phyloP scores from a whole-genome alignment of 1,140 invertebrate genomes.

The Ostrea denselamellosa region DNA sequence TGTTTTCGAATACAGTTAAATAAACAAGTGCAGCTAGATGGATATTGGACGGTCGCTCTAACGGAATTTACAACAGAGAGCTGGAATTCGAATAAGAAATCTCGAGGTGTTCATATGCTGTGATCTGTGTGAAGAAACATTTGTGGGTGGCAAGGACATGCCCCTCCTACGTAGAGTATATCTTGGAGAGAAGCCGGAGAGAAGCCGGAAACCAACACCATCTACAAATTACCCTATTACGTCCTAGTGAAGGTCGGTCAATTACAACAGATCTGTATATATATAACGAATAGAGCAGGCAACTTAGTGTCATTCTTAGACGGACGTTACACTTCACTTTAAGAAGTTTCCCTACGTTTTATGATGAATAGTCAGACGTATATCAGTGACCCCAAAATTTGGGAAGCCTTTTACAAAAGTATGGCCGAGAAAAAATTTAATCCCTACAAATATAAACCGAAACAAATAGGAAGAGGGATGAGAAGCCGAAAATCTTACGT shows the following conservation, averaged over 20 bases:
- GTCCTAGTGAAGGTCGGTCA: background rate
- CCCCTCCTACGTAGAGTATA: no score
- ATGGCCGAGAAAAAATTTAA: background rate
- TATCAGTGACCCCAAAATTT: conserved; percentile 39
- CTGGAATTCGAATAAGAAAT: no score
- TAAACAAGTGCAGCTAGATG: no score
- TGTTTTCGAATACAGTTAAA: no score
- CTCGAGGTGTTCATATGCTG: no score
- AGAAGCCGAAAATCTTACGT: conserved; percentile 34
- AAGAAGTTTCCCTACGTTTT: conserved; percentile 42
- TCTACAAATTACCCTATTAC: conserved; percentile 48
- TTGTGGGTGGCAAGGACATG: no score
- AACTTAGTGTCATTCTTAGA: conserved; percentile 49
- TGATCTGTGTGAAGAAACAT: no score
- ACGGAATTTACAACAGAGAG: no score
- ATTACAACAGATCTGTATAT: conserved; percentile 49
- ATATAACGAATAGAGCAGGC: conserved; percentile 48
- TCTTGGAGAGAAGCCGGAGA: no score
- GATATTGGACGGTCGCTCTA: no score
- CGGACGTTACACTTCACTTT: conserved; percentile 42
- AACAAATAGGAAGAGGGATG: conserved; percentile 28
- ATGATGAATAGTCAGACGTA: conserved; percentile 38
- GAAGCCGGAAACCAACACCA: no score
- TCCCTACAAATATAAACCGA: conserved; percentile 43
- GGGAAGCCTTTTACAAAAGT: conserved; percentile 2